Base-by-base conservation (phyloP, 2,113 vertebrate species). In the Mohoua ochrocephala region DNA sequence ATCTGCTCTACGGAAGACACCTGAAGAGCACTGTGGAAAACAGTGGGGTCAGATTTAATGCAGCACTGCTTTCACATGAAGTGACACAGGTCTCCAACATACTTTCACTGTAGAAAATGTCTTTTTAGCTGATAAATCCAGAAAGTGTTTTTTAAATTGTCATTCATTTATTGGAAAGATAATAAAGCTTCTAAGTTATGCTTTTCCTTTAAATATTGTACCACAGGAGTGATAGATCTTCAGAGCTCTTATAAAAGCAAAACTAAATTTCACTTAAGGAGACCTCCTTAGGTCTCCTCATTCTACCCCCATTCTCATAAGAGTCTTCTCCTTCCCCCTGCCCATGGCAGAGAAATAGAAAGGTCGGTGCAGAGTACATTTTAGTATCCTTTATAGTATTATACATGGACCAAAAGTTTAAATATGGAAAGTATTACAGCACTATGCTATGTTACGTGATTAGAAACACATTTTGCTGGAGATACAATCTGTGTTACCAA, bases 401-500 rank as follows among this genome's bases (percentile, higher is more conserved):
- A 69, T 57, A 76, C 79, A 44, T 79, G 79, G 60, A 85, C 81
- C 75, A 75, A 92, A 95, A 88, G 14, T 64, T 96, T 91, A 97
- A 98, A 97, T 97, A 97, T 98, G 98, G 98, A 98, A 98, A 97
- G 91, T 93, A 98, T 98, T 98, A 97, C 54, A 89, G 91, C 89
- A 91, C 93, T 91, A 93, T 89, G 95, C 84, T 97, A 91, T 89
- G 86, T 92, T 96, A 86, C 91, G 68, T 97, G 95, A 98, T 98
- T 97, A 95, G 93, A 98, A 98, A 96, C 97, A 98, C 97, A 94
- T 97, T 98, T 97, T 95, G 61, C 94, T 94, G 84, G 84, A 97
- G 97, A 98, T 98, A 97, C 24, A 85, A 98, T 98, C 97, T 95
- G 74, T 94, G 90, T 98, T 97, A 95, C 96, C 97, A 97, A 93